These are phyloP conservation scores for Callosobruchus maculatus DNA, from an alignment of 2,888 invertebrate genomes.

Conservation along the genomic window DNA sequence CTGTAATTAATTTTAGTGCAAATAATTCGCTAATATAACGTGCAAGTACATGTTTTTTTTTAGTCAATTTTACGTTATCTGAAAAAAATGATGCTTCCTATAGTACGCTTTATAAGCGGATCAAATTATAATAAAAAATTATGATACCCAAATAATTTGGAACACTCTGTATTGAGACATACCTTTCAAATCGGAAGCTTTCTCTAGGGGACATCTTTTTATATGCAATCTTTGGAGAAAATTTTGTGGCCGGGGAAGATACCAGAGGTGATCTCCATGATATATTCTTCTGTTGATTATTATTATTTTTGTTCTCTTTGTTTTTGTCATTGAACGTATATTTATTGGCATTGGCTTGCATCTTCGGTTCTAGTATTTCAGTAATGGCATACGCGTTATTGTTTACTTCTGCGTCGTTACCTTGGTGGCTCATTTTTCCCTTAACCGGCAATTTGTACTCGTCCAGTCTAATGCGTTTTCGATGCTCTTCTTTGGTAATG, in stretches of 20 bases:
- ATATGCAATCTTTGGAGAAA: constrained; percentile 29
- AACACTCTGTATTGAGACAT: not conserved
- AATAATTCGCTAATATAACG: too few species aligned
- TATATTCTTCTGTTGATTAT: constrained; percentile 25
- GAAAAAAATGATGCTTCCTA: too few species aligned
- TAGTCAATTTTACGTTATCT: too few species aligned
- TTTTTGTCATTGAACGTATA: constrained; percentile 13
- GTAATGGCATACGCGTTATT: not conserved
- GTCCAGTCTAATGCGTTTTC: not conserved
- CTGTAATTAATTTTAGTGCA: too few species aligned
- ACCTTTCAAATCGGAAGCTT: not conserved
- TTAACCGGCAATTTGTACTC: constrained; percentile 7
- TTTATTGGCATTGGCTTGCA: constrained; percentile 7
- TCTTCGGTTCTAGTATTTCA: not conserved
- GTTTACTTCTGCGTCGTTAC: not conserved
- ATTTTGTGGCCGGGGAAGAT: constrained; percentile 34
- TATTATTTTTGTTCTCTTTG: constrained; percentile 11
- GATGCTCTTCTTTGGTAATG: not conserved
- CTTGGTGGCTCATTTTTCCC: constrained; percentile 6
- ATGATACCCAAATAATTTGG: too few species aligned
- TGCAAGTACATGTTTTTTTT: too few species aligned
- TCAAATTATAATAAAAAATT: too few species aligned
- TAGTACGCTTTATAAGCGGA: too few species aligned
- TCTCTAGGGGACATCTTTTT: not conserved
- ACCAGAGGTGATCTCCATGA: constrained; percentile 42